A percentile compares a stretch with the other conserved stretches of the same genome.
phyloP scores from a whole-genome alignment of 2,888 invertebrate species.

The Drosophila atroscutellata region DNA sequence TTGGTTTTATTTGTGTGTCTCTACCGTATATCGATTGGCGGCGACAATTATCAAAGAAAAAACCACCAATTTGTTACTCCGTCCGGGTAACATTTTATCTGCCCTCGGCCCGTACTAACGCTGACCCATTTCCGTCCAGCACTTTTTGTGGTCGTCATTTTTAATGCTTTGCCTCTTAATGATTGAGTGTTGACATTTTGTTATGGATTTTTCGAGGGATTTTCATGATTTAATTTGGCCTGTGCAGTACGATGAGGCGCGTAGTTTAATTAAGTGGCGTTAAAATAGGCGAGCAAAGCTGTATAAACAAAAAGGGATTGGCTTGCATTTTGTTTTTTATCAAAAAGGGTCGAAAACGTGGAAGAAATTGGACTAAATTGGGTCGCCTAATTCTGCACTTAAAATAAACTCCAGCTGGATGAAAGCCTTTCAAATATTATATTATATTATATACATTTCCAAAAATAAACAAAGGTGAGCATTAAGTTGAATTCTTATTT shows the following conservation, averaged over 20 bases:
- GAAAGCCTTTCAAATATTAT: not conserved
- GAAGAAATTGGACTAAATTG: constrained; percentile 22
- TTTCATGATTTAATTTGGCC: constrained; percentile 36
- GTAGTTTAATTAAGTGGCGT: constrained; percentile 66
- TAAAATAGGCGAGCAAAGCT: constrained; percentile 25
- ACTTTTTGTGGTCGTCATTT: constrained; percentile 25
- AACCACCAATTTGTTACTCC: constrained; percentile 15
- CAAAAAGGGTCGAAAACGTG: constrained; percentile 32
- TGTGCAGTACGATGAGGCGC: constrained; percentile 21
- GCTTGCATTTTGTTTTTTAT: constrained; percentile 6
- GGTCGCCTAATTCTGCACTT: constrained; percentile 32
- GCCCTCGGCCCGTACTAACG: not conserved
- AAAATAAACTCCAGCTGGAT: constrained; percentile 20
- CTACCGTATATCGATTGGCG: constrained; percentile 38
- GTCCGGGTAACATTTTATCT: constrained; percentile 14
- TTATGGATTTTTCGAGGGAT: constrained; percentile 33
- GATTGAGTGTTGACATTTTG: constrained; percentile 65
- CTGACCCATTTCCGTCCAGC: constrained; percentile 43
- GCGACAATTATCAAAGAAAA: constrained; percentile 55
- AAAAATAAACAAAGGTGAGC: constrained; percentile 3
- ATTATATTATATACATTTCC: not conserved
- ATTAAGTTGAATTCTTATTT: not conserved
- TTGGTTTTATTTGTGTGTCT: constrained; percentile 56
- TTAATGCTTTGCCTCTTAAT: constrained; percentile 38
- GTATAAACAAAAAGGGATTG: constrained; percentile 22